Base-by-base conservation (phyloP, 2,797 vertebrate genomes). In the Chiloscyllium punctatum region DNA sequence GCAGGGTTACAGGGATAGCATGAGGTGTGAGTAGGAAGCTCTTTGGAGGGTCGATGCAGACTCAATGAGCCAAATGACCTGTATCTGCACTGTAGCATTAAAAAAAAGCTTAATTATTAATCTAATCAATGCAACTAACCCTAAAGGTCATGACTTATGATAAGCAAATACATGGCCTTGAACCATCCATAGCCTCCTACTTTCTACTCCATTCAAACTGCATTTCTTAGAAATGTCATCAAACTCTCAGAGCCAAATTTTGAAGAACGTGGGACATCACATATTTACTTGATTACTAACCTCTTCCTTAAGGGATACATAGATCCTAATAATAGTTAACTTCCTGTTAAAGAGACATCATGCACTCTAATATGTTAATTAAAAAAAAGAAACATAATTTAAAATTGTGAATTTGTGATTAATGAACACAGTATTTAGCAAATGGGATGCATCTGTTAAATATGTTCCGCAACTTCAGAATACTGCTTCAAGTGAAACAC, bases 401-500 rank as follows among this genome's bases (percentile, higher is more conserved):
- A 57, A 88, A 88, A 88, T 88, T 88, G 23, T 88, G 53, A 57
- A 88, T 53, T 51, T 88, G 25, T 88, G 86, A 88, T 88, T 87
- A 88, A 88, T 88, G 86, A 53, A 62, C 62, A 62, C 53, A 57
- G 13, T 62, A 90, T 90, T 66, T 57, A 62, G 53, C 62, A 57
- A 62, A 90, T n/a, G 53, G 53, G 15, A 90, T 62, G 51, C 86
- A 53, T 88, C 86, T 88, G 86, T 88, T 57, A 88, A 84, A 88
- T 30, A 57, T 57, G n/a, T 90, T 90, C 1, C 62, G 87, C 53
- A 90, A 90, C 87, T 57, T 90, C 87, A 62, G 30, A 90, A 90
- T 90, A 5, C 13, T 62, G 82, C 82, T 48, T 42, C 6, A 48
- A 90, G 4, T 62, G 13, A 62, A 33, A 57, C 27, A 15, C 13